These are phyloP conservation scores for Calliopum simillimum DNA, from an alignment of 2,888 invertebrate species.

Conservation along the genomic window DNA sequence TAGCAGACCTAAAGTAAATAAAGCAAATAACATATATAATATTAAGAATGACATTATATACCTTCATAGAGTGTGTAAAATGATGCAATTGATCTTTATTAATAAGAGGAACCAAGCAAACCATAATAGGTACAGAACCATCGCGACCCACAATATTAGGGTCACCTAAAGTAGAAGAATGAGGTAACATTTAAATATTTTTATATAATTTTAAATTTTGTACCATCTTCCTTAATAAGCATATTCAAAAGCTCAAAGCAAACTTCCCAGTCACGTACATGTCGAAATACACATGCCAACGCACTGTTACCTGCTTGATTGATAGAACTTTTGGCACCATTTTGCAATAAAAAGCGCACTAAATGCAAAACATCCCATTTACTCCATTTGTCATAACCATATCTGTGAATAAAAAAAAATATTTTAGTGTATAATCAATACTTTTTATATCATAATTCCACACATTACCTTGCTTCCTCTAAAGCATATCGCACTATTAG, in stretches of 20 bases:
- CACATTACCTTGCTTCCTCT: conserved; percentile 72
- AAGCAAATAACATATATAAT: background rate
- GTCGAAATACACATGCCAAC: conserved; percentile 77
- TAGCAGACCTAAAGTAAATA: conserved; percentile 73
- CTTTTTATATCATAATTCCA: background rate
- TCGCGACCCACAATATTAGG: conserved; percentile 79
- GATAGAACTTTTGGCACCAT: conserved; percentile 76
- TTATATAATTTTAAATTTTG: background rate
- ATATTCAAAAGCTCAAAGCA: conserved; percentile 68
- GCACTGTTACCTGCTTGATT: conserved; percentile 78
- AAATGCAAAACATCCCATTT: conserved; percentile 81
- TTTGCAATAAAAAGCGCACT: conserved; percentile 73
- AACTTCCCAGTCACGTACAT: conserved; percentile 78
- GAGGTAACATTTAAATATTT: background rate
- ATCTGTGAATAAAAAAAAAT: conserved; percentile 56
- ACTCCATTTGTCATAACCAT: conserved; percentile 78
- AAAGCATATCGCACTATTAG: conserved; percentile 75
- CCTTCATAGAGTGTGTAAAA: conserved; percentile 81
- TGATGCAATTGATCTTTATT: conserved; percentile 80
- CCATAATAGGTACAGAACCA: conserved; percentile 80
- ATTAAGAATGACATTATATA: conserved; percentile 51
- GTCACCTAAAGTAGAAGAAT: conserved; percentile 65
- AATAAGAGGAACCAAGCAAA: conserved; percentile 78
- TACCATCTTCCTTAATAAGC: conserved; percentile 66
- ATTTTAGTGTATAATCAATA: background rate